These are phyloP conservation scores for Platorchestia sp. DNA, from an alignment of 1,140 invertebrate genomes.

Conservation along the genomic window DNA sequence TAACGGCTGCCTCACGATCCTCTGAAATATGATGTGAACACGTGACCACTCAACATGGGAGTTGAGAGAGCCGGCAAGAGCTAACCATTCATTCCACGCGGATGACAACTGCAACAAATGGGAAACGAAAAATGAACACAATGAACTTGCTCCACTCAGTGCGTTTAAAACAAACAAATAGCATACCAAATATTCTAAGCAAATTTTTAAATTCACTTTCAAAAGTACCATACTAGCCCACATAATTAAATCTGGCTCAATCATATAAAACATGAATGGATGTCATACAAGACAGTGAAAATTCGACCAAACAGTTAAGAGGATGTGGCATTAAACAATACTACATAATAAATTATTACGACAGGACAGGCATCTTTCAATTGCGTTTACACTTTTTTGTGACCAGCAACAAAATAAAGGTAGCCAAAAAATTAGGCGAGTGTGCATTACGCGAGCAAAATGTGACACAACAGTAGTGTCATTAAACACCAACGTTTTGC, in stretches of 20 bases:
- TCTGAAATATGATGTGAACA: neutral
- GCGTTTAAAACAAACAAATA: neutral
- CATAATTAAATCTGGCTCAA: neutral
- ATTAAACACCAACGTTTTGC: neutral
- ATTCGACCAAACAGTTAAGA: neutral
- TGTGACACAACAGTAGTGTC: neutral
- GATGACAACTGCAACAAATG: neutral
- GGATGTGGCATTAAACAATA: too few species aligned
- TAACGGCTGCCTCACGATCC: conserved; percentile 26
- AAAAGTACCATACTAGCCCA: neutral
- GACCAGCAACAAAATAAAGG: too few species aligned
- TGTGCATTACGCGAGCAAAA: neutral
- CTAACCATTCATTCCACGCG: neutral
- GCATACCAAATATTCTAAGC: neutral
- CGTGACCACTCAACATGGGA: neutral
- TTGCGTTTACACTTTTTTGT: too few species aligned
- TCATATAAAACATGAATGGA: neutral
- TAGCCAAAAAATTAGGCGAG: neutral
- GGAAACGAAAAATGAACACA: neutral
- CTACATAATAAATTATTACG: too few species aligned
- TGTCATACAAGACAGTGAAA: neutral
- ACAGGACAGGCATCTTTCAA: too few species aligned
- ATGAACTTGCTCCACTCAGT: neutral
- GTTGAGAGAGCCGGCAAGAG: neutral
- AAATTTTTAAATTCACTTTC: neutral